Base-by-base conservation (phyloP, 2,113 vertebrate genomes). In the Romanogobio albipinnatus region DNA sequence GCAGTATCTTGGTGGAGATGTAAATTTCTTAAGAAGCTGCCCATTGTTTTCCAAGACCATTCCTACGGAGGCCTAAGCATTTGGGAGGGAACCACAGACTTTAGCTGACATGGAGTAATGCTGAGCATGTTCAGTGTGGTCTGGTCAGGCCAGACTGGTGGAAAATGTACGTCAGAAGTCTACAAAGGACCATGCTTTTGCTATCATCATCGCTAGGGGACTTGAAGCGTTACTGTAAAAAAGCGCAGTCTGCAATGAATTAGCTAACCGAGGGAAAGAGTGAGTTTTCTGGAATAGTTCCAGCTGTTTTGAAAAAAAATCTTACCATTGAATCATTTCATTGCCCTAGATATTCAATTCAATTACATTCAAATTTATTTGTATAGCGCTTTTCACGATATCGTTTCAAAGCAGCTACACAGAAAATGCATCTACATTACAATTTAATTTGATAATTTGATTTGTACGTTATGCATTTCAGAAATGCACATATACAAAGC, bases 131-230 rank as follows among this genome's bases (percentile, higher is more conserved):
- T 82, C 62, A 82, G 56, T 84, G 24, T 3, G 53, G 76, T 62
- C 66, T 66, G 75, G 59, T 81, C 62, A 68, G 26, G 15, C 59
- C 61, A 81, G 79, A 81, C 79, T 90, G 36, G 88, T 93, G 94
- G 93, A 94, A 94, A 95, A 91, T 89, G 64, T 76, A 84, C 87
- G 84, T 90, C 89, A 87, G 92, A 70, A 74, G 62, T 68, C 73
- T 80, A 71, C 82, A 45, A 71, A 86, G 47, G 83, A 77, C 64
- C 89, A 86, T 87, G 85, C 86, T 89, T 87, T 88, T 66, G 49
- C 81, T 62, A 58, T 86, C 84, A 89, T 93, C 90, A 90, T 89
- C 49, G 86, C 84, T 80, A 86, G 88, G 71, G 51, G 24, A 73
- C 81, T 92, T 84, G 86, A 74, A 89, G 22, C 53, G 86, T 56